Evolutionary conservation across 2,113 vertebrate species (phyloP).

Genomic region (Eublepharis macularius): DNA sequence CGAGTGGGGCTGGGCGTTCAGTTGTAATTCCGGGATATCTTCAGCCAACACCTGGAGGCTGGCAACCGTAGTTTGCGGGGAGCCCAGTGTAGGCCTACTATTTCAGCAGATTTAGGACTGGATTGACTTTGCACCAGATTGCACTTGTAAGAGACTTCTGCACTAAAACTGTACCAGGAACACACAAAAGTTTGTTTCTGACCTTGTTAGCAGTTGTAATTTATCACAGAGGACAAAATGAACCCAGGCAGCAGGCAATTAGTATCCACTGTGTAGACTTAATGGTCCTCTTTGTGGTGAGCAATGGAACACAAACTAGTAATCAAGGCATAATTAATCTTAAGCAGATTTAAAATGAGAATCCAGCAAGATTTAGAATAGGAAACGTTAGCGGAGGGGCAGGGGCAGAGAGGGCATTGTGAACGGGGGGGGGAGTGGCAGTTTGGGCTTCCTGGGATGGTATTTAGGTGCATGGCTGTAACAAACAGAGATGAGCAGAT

Average conservation of each 20-base stretch:
- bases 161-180: background rate
- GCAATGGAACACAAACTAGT: constrained; percentile 68
- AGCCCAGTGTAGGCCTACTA: too few species aligned
- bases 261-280: constrained; percentile 65
- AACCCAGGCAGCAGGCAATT: constrained; percentile 71
- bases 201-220: constrained; percentile 60
- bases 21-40: too few species aligned
- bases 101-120: too few species aligned
- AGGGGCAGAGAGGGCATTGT: background rate
- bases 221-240: constrained; percentile 66
- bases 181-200: constrained; percentile 34
- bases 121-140: too few species aligned
- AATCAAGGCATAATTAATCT: constrained; percentile 71
- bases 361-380: constrained; percentile 34
- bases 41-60: too few species aligned
- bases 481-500: background rate
- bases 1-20: too few species aligned
- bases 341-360: constrained; percentile 54
- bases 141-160: background rate
- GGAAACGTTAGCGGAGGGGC: background rate
- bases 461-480: too few species aligned
- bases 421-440: background rate
- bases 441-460: background rate
- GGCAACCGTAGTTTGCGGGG: too few species aligned
- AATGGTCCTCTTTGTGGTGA: constrained; percentile 70